phyloP scores from a whole-genome alignment of 1,140 invertebrate genomes.

The Ceratosolen fusciceps region DNA sequence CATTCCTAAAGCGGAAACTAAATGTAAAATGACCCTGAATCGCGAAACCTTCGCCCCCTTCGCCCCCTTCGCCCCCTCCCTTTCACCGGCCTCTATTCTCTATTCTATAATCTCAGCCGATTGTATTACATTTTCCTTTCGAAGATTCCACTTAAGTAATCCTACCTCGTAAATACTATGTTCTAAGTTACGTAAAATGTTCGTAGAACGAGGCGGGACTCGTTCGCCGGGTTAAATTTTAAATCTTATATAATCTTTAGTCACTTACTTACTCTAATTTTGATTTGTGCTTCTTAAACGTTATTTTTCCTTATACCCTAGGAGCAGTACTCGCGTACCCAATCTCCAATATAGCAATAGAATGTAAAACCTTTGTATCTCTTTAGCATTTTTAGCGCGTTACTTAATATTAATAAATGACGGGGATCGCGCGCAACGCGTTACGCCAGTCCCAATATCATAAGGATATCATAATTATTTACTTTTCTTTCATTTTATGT shows the following conservation, averaged over 20 bases:
- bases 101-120: neutral
- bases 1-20: neutral
- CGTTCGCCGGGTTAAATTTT: constrained; percentile 10
- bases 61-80: neutral
- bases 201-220: neutral
- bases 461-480: no score
- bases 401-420: constrained; percentile 12
- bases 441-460: constrained; percentile 7
- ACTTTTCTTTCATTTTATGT: no score
- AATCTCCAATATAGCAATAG: neutral
- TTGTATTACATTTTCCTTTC: no score
- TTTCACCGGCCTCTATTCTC: neutral
- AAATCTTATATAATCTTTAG: constrained; percentile 30
- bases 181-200: constrained; percentile 20
- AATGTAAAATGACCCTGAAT: constrained; percentile 55
- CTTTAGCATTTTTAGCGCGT: constrained; percentile 1
- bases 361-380: neutral
- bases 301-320: constrained; percentile 42
- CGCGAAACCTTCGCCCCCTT: constrained; percentile 43
- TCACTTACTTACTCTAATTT: constrained; percentile 38
- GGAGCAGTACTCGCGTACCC: constrained; percentile 32
- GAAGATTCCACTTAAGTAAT: constrained; percentile 32
- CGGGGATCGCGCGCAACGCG: constrained; percentile 18
- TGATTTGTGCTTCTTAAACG: constrained; percentile 49
- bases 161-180: constrained; percentile 24